Base-by-base conservation (phyloP, 2,113 vertebrate genomes). In the Prinia subflava region DNA sequence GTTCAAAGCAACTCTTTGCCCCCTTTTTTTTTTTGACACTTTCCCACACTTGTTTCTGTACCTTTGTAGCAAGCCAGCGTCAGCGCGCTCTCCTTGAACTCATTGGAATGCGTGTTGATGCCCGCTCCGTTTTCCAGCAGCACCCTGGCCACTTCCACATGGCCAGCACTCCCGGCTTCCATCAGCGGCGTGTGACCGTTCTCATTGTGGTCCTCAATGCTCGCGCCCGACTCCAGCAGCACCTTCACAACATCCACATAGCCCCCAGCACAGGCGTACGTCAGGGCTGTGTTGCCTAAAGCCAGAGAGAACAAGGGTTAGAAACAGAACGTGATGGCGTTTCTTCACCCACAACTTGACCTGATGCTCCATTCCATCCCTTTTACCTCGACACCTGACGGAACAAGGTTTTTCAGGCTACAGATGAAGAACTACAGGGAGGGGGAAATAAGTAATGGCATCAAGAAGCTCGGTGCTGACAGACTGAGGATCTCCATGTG, bases 31-130 rank as follows among this genome's bases (percentile, higher is more conserved):
- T n/a, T n/a, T n/a, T 8, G 14, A 3, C 27, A 1, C 11, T 18
- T 4, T 1, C 0, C 10, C 60, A 5, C 20, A 0, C 19, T 9
- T 0, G 20, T 6, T 2, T 2, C 24, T 0, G 7, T 70, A 99
- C 99, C 99, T 99, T 99, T 99, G 95, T 99, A 99, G 97, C 99
- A 99, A 44, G 99, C 99, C 92, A 99, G 98, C 0, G 99, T 99
- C 83, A 99, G 99, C 2, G 99, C 99, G 20, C 99, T 99, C 98
- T 99, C 99, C 96, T 99, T 99, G 97, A 99, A 99, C 92, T 99
- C 99, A 57, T 99, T 99, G 98, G 99, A 99, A 98, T 99, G 99
- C 44, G 99, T 99, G 89, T 99, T 99, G 92, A 99, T 99, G 96
- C 99, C 99, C 6, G 99, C 99, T 31, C 99, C 99, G 10, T 99